A percentile compares a stretch with the other conserved stretches of the same genome.
phyloP scores from a whole-genome alignment of 2,113 vertebrate genomes.

The Tychaedon coryphoeus region DNA sequence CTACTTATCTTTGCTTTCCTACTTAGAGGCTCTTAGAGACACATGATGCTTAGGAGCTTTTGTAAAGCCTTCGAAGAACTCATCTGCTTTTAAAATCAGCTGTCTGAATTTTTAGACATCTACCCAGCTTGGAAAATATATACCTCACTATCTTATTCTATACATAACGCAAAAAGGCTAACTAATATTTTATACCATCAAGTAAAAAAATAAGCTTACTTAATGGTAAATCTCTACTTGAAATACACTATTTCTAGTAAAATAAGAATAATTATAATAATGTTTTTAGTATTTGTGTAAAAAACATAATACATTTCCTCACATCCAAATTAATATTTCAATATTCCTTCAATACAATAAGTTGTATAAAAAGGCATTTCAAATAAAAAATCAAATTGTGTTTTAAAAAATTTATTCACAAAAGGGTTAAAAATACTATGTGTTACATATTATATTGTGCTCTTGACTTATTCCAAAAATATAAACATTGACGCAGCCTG shows the following conservation, averaged over 20 bases:
- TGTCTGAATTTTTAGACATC: neutral
- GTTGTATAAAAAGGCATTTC: neutral
- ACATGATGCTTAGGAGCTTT: neutral
- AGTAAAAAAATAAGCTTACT: neutral
- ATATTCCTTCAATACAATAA: neutral
- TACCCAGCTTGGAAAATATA: neutral
- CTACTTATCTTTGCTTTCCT: neutral
- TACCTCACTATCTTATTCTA: neutral
- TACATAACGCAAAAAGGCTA: neutral
- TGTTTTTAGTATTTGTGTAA: neutral
- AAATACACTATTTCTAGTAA: neutral
- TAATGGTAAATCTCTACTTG: neutral
- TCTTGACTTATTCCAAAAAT: neutral
- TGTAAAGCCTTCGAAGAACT: neutral
- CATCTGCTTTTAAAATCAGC: neutral
- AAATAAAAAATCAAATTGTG: neutral
- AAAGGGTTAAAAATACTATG: neutral
- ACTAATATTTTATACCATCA: neutral
- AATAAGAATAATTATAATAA: neutral
- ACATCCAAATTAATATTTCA: neutral
- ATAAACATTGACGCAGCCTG: neutral
- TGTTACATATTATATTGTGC: neutral
- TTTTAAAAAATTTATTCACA: neutral
- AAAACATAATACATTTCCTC: neutral
- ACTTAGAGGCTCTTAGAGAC: neutral